Percentiles rank a stretch among this genome's conserved stretches.
Conservation (phyloP, 1,140 invertebrate genomes). For the Drosophila teissieri region DNA sequence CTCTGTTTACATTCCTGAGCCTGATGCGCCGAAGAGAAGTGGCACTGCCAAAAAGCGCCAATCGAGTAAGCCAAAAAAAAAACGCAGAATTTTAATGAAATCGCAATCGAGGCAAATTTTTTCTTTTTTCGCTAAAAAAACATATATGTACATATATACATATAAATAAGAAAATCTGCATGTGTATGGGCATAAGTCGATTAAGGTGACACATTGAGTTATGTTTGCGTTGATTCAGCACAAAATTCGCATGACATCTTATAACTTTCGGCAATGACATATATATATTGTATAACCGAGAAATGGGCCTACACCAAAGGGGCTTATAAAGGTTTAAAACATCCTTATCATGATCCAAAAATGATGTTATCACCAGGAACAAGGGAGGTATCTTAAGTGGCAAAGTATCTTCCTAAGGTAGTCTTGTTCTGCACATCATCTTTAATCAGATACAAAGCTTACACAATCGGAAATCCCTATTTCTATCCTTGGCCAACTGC, state of each 20-base stretch:
- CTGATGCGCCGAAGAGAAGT: constrained; percentile 23
- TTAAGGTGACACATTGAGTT: constrained; percentile 74
- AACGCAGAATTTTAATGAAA: constrained; percentile 59
- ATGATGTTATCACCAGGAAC: background rate
- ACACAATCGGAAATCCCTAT: background rate
- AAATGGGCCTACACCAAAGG: constrained; percentile 15
- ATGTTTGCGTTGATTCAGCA: constrained; percentile 72
- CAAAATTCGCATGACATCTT: constrained; percentile 49
- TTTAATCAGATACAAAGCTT: background rate
- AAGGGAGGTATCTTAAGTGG: too few relatives aligned
- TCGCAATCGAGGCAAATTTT: constrained; percentile 62
- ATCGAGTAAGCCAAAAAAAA: constrained; percentile 14
- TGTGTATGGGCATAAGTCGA: constrained; percentile 40
- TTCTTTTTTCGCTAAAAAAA: constrained; percentile 31
- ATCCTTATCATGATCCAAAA: background rate
- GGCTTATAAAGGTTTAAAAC: background rate
- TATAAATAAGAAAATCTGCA: constrained; percentile 3
- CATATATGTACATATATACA: background rate
- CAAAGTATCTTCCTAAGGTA: too few relatives aligned
- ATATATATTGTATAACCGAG: constrained; percentile 10
- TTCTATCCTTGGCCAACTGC: background rate
- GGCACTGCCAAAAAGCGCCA: constrained; percentile 19
- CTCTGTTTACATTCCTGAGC: constrained; percentile 60
- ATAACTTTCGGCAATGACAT: constrained; percentile 65
- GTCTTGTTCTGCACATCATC: background rate